Evolutionary conservation across 2,797 vertebrate genomes (phyloP).

Genomic region (Melanitta fusca): DNA sequence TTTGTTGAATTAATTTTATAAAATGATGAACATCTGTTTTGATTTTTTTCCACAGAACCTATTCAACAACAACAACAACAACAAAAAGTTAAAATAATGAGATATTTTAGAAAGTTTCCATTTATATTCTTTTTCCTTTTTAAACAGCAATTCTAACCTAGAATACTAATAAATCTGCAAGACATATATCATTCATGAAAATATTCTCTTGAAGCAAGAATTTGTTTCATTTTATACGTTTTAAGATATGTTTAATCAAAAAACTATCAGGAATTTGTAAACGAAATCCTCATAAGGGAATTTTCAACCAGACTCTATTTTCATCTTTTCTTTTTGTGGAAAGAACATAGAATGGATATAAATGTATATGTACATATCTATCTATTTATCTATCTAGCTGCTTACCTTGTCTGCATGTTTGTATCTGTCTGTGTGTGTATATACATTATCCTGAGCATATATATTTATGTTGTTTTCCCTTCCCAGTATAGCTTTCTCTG

Average conservation of each 20-base stretch:
- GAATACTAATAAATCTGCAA: neutral
- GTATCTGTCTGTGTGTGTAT: neutral
- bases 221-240: neutral
- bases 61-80: neutral
- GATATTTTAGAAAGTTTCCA: accelerated
- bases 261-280: neutral
- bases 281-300: neutral
- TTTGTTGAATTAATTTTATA: neutral
- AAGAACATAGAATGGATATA: neutral
- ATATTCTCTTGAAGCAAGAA: neutral
- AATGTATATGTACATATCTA: neutral
- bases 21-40: neutral
- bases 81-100: neutral
- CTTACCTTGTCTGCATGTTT: neutral
- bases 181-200: neutral
- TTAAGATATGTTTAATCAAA: neutral
- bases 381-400: too few species aligned
- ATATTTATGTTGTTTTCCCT: neutral
- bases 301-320: neutral
- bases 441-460: neutral
- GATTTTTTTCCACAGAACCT: neutral
- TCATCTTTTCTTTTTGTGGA: neutral
- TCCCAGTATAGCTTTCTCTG: neutral
- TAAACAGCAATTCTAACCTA: neutral
- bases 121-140: neutral